Percentiles rank a stretch among this genome's conserved stretches.
phyloP scores from a whole-genome alignment of 2,888 invertebrate species.

The Octodonta nipae region DNA sequence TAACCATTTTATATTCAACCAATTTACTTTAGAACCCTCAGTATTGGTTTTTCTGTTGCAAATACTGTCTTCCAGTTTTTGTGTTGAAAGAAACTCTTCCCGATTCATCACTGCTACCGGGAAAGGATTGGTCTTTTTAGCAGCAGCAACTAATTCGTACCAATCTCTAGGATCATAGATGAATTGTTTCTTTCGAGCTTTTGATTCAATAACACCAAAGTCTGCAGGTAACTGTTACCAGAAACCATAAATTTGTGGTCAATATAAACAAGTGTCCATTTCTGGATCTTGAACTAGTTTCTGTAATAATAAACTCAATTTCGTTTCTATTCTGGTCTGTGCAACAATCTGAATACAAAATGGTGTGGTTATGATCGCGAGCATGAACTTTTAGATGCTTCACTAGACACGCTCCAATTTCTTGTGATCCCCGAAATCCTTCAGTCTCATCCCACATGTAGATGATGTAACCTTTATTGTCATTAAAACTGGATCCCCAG shows the following conservation, averaged over 20 bases:
- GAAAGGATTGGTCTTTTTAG: constrained; percentile 5
- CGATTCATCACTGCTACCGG: constrained; percentile 5
- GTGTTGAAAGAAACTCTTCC: too few species aligned
- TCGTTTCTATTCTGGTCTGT: constrained; percentile 8
- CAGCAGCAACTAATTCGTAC: constrained; percentile 3
- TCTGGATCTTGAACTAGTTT: too few species aligned
- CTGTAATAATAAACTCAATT: constrained; percentile 1
- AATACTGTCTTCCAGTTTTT: too few species aligned
- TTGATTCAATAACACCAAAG: constrained; percentile 6
- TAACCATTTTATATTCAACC: constrained; percentile 6
- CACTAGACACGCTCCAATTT: constrained; percentile 1
- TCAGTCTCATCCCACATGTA: too few species aligned
- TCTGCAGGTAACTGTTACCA: constrained; percentile 6
- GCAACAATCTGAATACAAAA: constrained; percentile 9
- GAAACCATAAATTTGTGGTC: constrained; percentile 7
- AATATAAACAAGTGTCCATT: too few species aligned
- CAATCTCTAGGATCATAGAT: constrained; percentile 5
- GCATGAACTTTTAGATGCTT: constrained; percentile 6
- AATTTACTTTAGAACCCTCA: constrained; percentile 2
- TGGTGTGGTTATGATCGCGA: constrained; percentile 2
- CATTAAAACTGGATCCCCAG: constrained; percentile 9
- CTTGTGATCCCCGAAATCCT: constrained; percentile 2
- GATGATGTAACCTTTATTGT: constrained; percentile 4
- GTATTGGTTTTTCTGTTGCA: constrained; percentile 3
- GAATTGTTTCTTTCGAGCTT: constrained; percentile 2